phyloP scores from a whole-genome alignment of 2,797 vertebrate genomes.

The Fratercula arctica region DNA sequence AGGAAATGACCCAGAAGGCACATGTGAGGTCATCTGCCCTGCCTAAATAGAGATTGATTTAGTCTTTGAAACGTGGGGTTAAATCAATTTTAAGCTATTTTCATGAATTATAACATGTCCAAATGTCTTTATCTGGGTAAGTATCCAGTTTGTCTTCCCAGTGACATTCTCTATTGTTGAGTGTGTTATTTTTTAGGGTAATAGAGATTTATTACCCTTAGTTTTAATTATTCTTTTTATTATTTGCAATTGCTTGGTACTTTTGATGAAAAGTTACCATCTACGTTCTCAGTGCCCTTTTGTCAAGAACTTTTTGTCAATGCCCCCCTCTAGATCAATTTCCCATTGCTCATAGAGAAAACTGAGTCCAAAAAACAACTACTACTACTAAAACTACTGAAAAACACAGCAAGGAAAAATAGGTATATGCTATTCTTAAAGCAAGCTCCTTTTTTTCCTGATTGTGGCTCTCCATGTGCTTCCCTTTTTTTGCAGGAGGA shows the following conservation, averaged over 20 bases:
- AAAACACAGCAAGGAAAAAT: background rate
- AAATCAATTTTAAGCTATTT: background rate
- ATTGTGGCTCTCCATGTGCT: background rate
- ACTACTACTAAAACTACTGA: background rate
- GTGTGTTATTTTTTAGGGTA: background rate
- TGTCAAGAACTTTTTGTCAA: background rate
- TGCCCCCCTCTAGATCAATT: background rate
- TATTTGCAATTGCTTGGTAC: background rate
- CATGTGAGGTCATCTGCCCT: background rate
- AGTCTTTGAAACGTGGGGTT: background rate
- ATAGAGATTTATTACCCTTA: background rate
- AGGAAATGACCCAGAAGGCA: background rate
- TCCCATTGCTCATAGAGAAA: background rate
- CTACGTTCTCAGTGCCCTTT: background rate
- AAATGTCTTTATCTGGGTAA: background rate
- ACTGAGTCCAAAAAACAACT: background rate
- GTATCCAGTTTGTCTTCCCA: background rate
- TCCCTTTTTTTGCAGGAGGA: background rate
- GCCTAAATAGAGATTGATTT: background rate
- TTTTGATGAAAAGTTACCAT: background rate
- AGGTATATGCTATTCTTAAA: background rate
- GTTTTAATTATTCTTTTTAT: background rate
- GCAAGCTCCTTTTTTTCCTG: background rate
- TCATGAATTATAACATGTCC: background rate
- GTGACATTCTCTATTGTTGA: background rate